Base-by-base conservation (phyloP, 2,113 vertebrate genomes). In the Eulemur macaco region DNA sequence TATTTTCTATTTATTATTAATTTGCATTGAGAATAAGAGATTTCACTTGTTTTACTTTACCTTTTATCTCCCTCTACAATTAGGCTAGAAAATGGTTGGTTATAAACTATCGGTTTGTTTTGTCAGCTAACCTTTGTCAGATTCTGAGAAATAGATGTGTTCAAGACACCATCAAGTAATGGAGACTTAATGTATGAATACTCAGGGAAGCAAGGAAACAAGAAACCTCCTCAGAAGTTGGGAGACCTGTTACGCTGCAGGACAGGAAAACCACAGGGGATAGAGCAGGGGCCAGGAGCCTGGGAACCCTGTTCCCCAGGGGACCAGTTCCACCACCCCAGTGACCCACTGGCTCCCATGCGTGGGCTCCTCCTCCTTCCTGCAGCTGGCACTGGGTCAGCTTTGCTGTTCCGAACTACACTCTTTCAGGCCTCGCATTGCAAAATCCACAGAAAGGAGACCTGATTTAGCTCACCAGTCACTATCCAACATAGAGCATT, bases 241-340 rank as follows among this genome's bases (percentile, higher is more conserved):
- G 45, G 34, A 27, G 42, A 15, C 6, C 34, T 42, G 23, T 9
- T 73, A 21, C 47, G n/a, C 1, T 15, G 1, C 9, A 71, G 71
- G 52, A 50, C 76, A 80, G 47, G 7, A 76, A 66, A 58, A 56
- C 12, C 6, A 14, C 0, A 13, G 6, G 69, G 34, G 42, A 50
- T 2, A 56, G 2, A 58, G 13, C 0, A 2, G 25, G 18, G 31
- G 18, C 10, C 66, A 20, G 50, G 12, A 45, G 3, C 27, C 4
- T 20, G 18, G 50, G 78, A 9, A 64, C 7, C 10, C 12, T 21
- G 6, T 2, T 94, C 42, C 29, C 60, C 29, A 63, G 4, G 10
- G 25, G 25, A 27, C 25, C 1, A 47, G 17, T 15, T 25, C 34
- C 7, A 18, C 31, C 50, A n/a, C 7, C n/a, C 31, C 25, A 42